phyloP scores from a whole-genome alignment of 2,797 vertebrate genomes.

The Trematomus bernacchii region DNA sequence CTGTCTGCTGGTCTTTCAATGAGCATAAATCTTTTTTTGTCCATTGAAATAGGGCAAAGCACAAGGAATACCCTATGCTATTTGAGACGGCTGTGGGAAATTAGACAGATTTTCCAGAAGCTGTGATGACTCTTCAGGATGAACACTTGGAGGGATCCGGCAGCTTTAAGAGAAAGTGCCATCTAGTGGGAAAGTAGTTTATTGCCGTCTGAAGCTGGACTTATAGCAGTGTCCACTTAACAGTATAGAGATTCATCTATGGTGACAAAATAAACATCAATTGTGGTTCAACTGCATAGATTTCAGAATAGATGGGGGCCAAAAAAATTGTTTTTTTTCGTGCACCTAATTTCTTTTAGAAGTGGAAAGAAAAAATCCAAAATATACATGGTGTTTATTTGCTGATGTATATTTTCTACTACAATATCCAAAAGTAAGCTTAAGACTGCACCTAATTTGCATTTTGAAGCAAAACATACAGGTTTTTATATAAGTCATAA shows the following conservation, averaged over 20 bases:
- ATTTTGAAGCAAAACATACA: too few species aligned
- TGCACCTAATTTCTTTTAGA: too few species aligned
- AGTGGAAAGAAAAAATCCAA: too few species aligned
- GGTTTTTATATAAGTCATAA: too few species aligned
- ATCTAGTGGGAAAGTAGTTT: conserved; percentile 69
- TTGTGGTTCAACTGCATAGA: background rate
- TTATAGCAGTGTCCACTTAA: background rate
- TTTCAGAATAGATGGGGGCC: background rate
- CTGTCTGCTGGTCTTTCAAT: conserved; percentile 18
- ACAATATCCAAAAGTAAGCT: too few species aligned
- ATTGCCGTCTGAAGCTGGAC: conserved; percentile 26
- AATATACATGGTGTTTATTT: too few species aligned
- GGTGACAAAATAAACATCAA: conserved; percentile 18
- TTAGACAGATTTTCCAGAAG: conserved; percentile 78
- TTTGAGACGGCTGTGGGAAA: conserved; percentile 57
- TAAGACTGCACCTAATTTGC: too few species aligned
- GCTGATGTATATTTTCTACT: too few species aligned
- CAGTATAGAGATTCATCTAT: background rate
- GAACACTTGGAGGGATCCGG: conserved; percentile 7
- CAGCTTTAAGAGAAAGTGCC: conserved; percentile 57
- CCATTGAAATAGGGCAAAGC: conserved; percentile 41
- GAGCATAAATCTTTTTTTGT: conserved; percentile 18
- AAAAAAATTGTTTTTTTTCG: too few species aligned
- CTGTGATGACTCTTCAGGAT: conserved; percentile 40
- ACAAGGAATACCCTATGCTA: conserved; percentile 49